Evolutionary conservation across 2,888 invertebrate genomes (phyloP).

Genomic region (Erannis defoliaria): DNA sequence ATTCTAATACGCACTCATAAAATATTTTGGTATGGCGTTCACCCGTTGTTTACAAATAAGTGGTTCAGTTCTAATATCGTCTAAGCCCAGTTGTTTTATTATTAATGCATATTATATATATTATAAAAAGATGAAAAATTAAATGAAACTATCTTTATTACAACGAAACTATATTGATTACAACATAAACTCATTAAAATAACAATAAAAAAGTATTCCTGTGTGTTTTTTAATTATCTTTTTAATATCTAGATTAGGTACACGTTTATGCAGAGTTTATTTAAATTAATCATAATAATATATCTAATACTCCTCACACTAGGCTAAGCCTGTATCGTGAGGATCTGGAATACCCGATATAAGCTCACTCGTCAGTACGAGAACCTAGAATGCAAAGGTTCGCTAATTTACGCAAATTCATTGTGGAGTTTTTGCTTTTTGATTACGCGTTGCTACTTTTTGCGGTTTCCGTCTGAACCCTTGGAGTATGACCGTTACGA

Average conservation of each 20-base stretch:
- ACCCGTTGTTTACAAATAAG: conserved; percentile 50
- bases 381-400: background rate
- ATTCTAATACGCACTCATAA: conserved; percentile 35
- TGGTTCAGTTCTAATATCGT: conserved; percentile 22
- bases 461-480: conserved; percentile 83
- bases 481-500: conserved; percentile 83
- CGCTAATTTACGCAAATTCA: conserved; percentile 43
- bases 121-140: too few relatives aligned
- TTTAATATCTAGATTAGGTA: too few relatives aligned
- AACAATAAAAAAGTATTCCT: too few relatives aligned
- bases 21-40: conserved; percentile 45
- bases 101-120: background rate
- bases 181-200: too few relatives aligned
- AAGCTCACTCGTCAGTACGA: background rate
- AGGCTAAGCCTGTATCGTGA: too few relatives aligned
- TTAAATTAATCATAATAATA: too few relatives aligned
- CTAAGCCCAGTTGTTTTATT: background rate
- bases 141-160: too few relatives aligned
- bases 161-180: too few relatives aligned
- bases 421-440: conserved; percentile 63
- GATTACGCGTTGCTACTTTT: conserved; percentile 80
- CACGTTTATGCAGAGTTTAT: too few relatives aligned
- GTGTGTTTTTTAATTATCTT: too few relatives aligned
- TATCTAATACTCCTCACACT: too few relatives aligned
- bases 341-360: too few relatives aligned